Percentiles rank a stretch among this genome's conserved stretches.
Conservation (phyloP, 2,888 invertebrate species). For the Athalia circularis region DNA sequence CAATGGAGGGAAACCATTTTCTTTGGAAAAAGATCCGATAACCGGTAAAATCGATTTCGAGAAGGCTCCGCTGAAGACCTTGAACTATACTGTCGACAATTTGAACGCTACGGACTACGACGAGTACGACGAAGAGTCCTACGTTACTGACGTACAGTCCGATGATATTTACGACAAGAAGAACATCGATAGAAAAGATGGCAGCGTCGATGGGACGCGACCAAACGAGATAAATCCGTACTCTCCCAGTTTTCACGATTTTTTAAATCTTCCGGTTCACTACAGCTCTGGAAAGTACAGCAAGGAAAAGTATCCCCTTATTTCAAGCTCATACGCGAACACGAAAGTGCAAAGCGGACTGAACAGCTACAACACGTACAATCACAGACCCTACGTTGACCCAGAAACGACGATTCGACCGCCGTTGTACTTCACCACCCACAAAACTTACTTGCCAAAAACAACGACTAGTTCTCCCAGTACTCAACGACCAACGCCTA, state of each 20-base stretch:
- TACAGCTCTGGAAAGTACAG: conserved; percentile 81
- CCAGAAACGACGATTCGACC: conserved; percentile 56
- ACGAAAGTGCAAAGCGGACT: conserved; percentile 81
- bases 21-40: conserved; percentile 81
- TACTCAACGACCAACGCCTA: conserved; percentile 49
- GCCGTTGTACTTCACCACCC: conserved; percentile 56
- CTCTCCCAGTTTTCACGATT: conserved; percentile 81
- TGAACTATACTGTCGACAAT: conserved; percentile 62
- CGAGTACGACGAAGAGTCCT: conserved; percentile 57
- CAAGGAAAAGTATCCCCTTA: conserved; percentile 78
- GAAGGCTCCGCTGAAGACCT: conserved; percentile 66
- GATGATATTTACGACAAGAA: conserved; percentile 69
- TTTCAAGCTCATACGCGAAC: conserved; percentile 84
- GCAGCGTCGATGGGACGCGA: conserved; percentile 71
- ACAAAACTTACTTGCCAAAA: conserved; percentile 47
- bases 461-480: conserved; percentile 53
- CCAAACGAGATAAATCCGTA: conserved; percentile 80
- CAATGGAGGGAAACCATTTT: conserved; percentile 83
- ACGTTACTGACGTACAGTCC: conserved; percentile 50
- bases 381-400: conserved; percentile 65
- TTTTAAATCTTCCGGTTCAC: conserved; percentile 81
- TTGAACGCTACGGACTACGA: conserved; percentile 53
- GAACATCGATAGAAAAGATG: conserved; percentile 74
- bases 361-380: conserved; percentile 69
- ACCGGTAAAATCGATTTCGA: conserved; percentile 81